phyloP scores from a whole-genome alignment of 2,797 vertebrate genomes.

The Halcyon chelicuti region DNA sequence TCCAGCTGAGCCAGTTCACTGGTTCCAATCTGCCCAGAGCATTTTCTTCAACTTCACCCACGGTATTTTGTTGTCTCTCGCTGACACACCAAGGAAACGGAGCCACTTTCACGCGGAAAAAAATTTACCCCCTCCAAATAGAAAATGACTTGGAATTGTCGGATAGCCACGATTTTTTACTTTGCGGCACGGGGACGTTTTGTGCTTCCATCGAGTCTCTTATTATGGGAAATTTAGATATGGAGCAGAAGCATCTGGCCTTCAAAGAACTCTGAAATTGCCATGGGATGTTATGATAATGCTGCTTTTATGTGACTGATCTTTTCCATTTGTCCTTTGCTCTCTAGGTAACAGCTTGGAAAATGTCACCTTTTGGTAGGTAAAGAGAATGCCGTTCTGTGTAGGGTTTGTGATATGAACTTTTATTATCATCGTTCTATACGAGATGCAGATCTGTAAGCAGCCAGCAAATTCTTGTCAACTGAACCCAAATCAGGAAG shows the following conservation, averaged over 20 bases:
- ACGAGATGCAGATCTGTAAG: slow-evolving; percentile 51
- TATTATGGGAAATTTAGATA: slow-evolving; percentile 62
- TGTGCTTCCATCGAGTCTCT: slow-evolving; percentile 22
- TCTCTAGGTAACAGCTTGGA: slow-evolving; percentile 73
- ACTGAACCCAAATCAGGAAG: slow-evolving; percentile 64
- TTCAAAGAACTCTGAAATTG: slow-evolving; percentile 70
- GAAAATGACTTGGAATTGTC: slow-evolving; percentile 48
- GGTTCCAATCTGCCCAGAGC: background rate
- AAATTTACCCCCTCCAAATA: background rate
- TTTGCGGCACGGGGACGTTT: background rate
- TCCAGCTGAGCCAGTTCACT: background rate
- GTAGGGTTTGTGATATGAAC: slow-evolving; percentile 38
- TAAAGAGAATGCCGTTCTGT: slow-evolving; percentile 39
- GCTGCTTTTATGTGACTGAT: slow-evolving; percentile 66
- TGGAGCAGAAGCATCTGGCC: slow-evolving; percentile 59
- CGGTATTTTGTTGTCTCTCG: background rate
- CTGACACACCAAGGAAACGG: background rate
- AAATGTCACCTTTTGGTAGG: slow-evolving; percentile 67
- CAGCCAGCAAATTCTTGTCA: slow-evolving; percentile 54
- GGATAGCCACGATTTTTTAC: background rate
- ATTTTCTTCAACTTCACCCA: background rate
- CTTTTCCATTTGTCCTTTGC: slow-evolving; percentile 73
- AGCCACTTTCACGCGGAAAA: background rate
- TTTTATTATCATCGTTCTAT: slow-evolving; percentile 28
- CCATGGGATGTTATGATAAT: slow-evolving; percentile 71